These are phyloP conservation scores for Cyphomyrus plagiostoma DNA, from an alignment of 2,113 vertebrate genomes.

Conservation along the genomic window DNA sequence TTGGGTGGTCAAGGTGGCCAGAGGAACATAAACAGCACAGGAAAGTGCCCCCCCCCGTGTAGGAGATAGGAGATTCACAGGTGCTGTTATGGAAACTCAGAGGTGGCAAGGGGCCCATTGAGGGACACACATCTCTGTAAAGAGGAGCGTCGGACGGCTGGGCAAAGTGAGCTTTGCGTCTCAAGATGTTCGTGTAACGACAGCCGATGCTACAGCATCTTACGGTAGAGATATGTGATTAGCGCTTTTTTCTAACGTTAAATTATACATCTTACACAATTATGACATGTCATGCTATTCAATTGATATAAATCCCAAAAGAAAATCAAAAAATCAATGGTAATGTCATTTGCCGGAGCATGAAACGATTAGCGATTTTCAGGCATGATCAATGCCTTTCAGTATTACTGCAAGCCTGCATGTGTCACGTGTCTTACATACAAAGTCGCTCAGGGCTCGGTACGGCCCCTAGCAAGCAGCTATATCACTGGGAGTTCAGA, in stretches of 20 bases:
- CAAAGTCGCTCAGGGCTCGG: neutral
- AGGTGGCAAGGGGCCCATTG: neutral
- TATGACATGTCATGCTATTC: constrained; percentile 61
- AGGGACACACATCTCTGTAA: constrained; percentile 28
- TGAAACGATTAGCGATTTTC: neutral
- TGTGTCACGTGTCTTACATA: neutral
- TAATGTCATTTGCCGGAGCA: constrained; percentile 63
- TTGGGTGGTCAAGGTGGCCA: constrained; percentile 40
- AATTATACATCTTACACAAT: constrained; percentile 43
- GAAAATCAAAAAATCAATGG: constrained; percentile 53
- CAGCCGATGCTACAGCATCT: constrained; percentile 36
- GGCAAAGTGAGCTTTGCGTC: constrained; percentile 59
- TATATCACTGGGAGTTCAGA: too few relatives aligned
- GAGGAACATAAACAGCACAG: constrained; percentile 51
- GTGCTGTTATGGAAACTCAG: neutral
- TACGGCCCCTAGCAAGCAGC: neutral
- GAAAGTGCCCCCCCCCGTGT: rapidly evolving
- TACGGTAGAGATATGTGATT: constrained; percentile 38
- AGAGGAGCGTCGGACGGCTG: constrained; percentile 46
- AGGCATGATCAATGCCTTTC: neutral
- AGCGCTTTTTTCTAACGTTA: constrained; percentile 56
- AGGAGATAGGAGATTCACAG: neutral
- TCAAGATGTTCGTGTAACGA: constrained; percentile 54
- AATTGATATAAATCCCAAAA: constrained; percentile 63
- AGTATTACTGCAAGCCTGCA: neutral